These are phyloP conservation scores for Ladona fulva DNA, from an alignment of 1,140 invertebrate species.

Conservation along the genomic window DNA sequence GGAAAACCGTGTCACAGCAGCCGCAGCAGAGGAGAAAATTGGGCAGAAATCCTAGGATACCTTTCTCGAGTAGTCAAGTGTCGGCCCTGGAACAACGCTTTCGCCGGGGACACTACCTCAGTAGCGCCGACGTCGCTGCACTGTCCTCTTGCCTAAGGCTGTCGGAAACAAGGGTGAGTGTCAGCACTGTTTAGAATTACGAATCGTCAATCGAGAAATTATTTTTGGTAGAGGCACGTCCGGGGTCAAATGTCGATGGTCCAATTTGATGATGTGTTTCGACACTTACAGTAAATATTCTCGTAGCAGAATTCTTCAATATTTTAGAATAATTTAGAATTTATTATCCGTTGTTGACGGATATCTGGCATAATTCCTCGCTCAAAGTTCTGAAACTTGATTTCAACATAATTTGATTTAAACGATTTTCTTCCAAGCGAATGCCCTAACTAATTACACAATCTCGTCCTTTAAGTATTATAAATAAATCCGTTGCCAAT, in stretches of 20 bases:
- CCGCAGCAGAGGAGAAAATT: slow-evolving; percentile 38
- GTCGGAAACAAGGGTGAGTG: slow-evolving; percentile 50
- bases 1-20: background rate
- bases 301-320: slow-evolving; percentile 22
- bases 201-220: too few relatives aligned
- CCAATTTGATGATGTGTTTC: too few relatives aligned
- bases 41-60: slow-evolving; percentile 52
- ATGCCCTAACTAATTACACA: slow-evolving; percentile 46
- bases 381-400: slow-evolving; percentile 46
- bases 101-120: slow-evolving; percentile 46
- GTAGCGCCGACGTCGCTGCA: slow-evolving; percentile 46
- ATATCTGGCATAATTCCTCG: slow-evolving; percentile 26
- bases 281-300: slow-evolving; percentile 27
- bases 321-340: slow-evolving; percentile 16
- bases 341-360: slow-evolving; percentile 29
- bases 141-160: slow-evolving; percentile 46
- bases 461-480: slow-evolving; percentile 49
- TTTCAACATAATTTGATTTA: slow-evolving; percentile 49
- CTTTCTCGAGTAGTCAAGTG: slow-evolving; percentile 51
- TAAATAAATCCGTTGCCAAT: slow-evolving; percentile 44
- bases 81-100: slow-evolving; percentile 49
- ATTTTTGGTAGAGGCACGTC: too few relatives aligned
- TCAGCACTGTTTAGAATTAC: too few relatives aligned
- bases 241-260: too few relatives aligned
- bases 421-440: slow-evolving; percentile 45